phyloP scores from a whole-genome alignment of 2,113 vertebrate genomes.

The Lepus americanus region DNA sequence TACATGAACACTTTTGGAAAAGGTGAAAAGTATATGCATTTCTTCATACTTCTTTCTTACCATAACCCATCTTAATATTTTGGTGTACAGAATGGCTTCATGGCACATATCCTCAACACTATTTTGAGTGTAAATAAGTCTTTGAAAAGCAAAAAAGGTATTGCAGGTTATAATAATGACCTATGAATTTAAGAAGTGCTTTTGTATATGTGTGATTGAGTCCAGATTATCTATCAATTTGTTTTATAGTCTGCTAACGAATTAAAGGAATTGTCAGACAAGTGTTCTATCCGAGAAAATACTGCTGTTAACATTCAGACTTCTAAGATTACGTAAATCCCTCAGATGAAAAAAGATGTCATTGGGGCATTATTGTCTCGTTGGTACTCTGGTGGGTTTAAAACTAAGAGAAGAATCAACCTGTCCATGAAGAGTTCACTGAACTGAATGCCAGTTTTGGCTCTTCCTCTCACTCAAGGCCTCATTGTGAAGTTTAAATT shows the following conservation, averaged over 20 bases:
- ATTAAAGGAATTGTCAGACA: not conserved
- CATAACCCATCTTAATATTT: slow-evolving; percentile 32
- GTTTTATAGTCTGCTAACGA: not conserved
- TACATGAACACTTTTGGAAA: not conserved
- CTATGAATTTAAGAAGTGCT: slow-evolving; percentile 7
- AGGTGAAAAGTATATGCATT: not conserved
- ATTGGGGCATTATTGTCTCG: not conserved
- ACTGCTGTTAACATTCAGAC: slow-evolving; percentile 18
- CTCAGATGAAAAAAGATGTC: slow-evolving; percentile 53
- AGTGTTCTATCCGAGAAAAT: not conserved
- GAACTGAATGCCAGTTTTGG: slow-evolving; percentile 45
- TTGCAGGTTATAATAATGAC: slow-evolving; percentile 2
- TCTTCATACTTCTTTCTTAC: slow-evolving; percentile 5
- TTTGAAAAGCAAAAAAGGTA: slow-evolving; percentile 14
- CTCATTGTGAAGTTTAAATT: slow-evolving; percentile 35
- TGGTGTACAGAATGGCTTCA: not conserved
- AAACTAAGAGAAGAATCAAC: not conserved
- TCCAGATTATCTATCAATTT: not conserved
- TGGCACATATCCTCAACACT: not conserved
- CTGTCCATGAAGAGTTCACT: not conserved
- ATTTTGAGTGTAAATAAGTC: slow-evolving; percentile 23
- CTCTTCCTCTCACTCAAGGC: slow-evolving; percentile 29
- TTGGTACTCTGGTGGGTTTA: not conserved
- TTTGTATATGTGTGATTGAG: not conserved
- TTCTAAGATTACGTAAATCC: slow-evolving; percentile 42